Base-by-base conservation (phyloP, 2,113 vertebrate genomes). In the Forbesichthys agassizii region DNA sequence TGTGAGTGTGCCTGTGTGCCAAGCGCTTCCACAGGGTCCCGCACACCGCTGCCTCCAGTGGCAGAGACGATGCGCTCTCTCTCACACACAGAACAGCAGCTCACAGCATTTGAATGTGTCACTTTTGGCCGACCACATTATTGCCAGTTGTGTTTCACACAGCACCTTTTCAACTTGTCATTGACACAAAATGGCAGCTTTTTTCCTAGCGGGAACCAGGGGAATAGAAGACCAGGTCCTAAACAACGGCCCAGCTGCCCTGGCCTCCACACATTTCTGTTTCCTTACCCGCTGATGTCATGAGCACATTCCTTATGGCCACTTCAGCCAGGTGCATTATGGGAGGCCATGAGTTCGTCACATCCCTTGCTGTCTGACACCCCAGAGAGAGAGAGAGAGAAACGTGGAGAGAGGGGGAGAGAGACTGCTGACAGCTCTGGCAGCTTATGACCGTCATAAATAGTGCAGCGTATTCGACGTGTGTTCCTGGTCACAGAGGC, bases 391-490 rank as follows among this genome's bases (percentile, higher is more conserved):
- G 65, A 63, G 51, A 80, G 61, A 27, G 61, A 16, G 51, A 80
- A 57, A 27, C 57, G 20, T 20, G 56, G 9, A 60, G 66, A 20
- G n/a, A 27, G 18, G 8, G 20, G 58, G 48, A 48, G 47, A 36
- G 51, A 68, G 62, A n/a, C 52, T 13, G 54, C 3, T n/a, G 54
- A 33, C 42, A 16, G 54, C 71, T 36, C 55, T 69, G 46, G 58
- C 16, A 46, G 55, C 61, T 88, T 81, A 86, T 88, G 84, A 86
- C 56, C 83, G 78, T 89, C 78, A 90, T 86, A 88, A 90, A 90
- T 74, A 88, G 82, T 86, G 20, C 84, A 83, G 83, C 77, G 81
- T 87, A 77, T 86, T 89, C 79, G 56, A 68, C 76, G 78, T 61
- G 3, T 65, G 59, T 72, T 67, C 85, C 84, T 74, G 72, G 77